phyloP scores from a whole-genome alignment of 1,140 invertebrate species.

The Triops cancriformis region DNA sequence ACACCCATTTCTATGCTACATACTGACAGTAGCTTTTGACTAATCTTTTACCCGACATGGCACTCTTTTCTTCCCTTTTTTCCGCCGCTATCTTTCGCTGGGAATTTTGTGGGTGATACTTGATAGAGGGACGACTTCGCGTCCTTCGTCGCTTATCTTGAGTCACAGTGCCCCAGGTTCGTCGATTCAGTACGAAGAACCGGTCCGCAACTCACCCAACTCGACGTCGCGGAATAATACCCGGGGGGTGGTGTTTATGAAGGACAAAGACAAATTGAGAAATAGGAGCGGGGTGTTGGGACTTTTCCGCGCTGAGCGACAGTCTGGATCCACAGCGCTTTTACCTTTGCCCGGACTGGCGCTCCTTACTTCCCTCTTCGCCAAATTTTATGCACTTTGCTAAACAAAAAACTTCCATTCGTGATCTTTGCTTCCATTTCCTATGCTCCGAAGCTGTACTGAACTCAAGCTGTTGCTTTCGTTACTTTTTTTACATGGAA shows the following conservation, averaged over 20 bases:
- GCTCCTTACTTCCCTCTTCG: background rate
- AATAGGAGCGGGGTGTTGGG: background rate
- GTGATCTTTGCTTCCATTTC: background rate
- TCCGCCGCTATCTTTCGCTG: background rate
- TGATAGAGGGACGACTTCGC: background rate
- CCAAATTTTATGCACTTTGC: background rate
- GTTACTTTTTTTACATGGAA: background rate
- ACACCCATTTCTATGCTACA: background rate
- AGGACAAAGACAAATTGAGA: background rate
- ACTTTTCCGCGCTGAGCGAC: background rate
- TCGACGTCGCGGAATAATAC: background rate
- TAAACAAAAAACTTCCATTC: background rate
- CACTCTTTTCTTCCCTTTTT: background rate
- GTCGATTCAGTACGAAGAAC: background rate
- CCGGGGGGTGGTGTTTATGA: background rate
- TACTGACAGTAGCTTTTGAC: background rate
- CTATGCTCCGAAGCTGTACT: background rate
- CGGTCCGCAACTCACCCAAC: background rate
- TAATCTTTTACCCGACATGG: background rate
- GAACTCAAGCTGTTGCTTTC: background rate
- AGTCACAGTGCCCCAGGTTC: slow-evolving; percentile 4
- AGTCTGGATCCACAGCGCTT: background rate
- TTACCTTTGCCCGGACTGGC: background rate
- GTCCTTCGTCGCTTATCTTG: background rate
- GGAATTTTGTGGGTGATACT: background rate